Percentiles rank a stretch among this genome's conserved stretches.
These are phyloP conservation scores for Engystomops pustulosus DNA, from an alignment of 2,113 vertebrate genomes.

Conservation along the genomic window DNA sequence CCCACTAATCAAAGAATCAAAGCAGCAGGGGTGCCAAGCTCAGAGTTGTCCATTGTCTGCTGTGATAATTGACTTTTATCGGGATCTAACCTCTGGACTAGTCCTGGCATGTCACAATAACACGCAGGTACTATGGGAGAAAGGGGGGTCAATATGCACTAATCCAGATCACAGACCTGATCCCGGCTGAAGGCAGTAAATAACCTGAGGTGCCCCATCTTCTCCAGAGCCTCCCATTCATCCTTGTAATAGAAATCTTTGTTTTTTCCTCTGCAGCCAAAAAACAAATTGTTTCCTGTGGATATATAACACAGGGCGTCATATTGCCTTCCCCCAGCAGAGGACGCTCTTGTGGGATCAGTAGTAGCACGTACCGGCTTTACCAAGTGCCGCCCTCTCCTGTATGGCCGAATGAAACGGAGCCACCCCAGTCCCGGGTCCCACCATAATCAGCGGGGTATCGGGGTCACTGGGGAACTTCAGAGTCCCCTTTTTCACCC, in stretches of 20 bases:
- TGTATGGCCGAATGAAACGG: conserved; percentile 90
- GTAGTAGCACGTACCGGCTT: conserved; percentile 70
- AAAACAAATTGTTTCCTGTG: conserved; percentile 87
- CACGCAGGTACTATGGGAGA: too few relatives aligned
- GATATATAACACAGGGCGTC: neutral
- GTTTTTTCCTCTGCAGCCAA: conserved; percentile 84
- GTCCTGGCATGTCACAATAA: too few relatives aligned
- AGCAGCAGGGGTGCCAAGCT: too few relatives aligned
- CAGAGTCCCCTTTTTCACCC: conserved; percentile 87
- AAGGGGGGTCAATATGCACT: too few relatives aligned
- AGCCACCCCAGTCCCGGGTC: conserved; percentile 93
- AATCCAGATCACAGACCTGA: conserved; percentile 77
- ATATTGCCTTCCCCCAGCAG: neutral
- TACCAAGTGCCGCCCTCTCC: conserved; percentile 79
- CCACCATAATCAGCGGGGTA: conserved; percentile 87
- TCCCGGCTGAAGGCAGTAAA: conserved; percentile 93
- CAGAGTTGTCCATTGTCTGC: too few relatives aligned
- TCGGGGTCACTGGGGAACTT: conserved; percentile 77
- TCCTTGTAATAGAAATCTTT: conserved; percentile 89
- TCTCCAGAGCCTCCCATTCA: conserved; percentile 83
- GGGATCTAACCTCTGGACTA: too few relatives aligned
- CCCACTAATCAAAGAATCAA: too few relatives aligned
- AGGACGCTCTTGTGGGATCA: neutral
- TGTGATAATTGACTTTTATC: too few relatives aligned
- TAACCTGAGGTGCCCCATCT: conserved; percentile 75